Conservation (phyloP, 2,113 vertebrate species). For the Engraulis encrasicolus region DNA sequence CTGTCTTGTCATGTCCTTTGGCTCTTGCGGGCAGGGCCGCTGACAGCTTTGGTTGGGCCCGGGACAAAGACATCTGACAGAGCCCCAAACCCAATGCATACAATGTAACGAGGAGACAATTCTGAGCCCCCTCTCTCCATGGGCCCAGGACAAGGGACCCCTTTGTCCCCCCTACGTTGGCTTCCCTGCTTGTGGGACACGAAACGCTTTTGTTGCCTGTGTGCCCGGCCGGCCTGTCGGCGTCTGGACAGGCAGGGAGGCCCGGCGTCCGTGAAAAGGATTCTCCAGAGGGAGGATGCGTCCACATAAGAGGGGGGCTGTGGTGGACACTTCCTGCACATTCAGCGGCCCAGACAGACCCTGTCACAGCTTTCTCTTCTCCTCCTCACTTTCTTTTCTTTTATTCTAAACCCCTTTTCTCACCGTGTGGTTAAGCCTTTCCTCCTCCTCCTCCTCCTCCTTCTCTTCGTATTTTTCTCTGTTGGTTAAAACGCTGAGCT, state of each 20-base stretch:
- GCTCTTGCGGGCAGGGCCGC: no score
- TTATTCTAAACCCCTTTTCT: not conserved
- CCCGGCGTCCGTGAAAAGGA: slow-evolving; percentile 13
- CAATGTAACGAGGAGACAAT: no score
- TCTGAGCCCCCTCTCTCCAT: no score
- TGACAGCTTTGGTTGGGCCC: no score
- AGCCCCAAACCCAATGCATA: no score
- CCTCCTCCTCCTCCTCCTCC: not conserved
- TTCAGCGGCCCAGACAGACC: slow-evolving; percentile 51
- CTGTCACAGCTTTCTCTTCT: slow-evolving; percentile 36
- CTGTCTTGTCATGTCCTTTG: not conserved
- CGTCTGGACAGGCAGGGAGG: not conserved
- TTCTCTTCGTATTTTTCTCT: not conserved
- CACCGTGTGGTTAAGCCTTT: not conserved
- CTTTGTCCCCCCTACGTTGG: no score
- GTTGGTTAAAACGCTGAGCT: not conserved
- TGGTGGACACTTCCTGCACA: slow-evolving; percentile 55
- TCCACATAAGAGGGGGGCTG: slow-evolving; percentile 28
- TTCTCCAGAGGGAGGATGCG: slow-evolving; percentile 18
- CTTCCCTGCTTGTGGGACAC: no score
- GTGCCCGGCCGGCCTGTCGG: not conserved
- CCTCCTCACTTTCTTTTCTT: slow-evolving; percentile 33
- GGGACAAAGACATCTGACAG: no score
- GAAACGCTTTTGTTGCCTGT: slow-evolving; percentile 22
- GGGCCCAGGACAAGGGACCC: no score